phyloP scores from a whole-genome alignment of 2,888 invertebrate genomes.

The Drosophila greeni region DNA sequence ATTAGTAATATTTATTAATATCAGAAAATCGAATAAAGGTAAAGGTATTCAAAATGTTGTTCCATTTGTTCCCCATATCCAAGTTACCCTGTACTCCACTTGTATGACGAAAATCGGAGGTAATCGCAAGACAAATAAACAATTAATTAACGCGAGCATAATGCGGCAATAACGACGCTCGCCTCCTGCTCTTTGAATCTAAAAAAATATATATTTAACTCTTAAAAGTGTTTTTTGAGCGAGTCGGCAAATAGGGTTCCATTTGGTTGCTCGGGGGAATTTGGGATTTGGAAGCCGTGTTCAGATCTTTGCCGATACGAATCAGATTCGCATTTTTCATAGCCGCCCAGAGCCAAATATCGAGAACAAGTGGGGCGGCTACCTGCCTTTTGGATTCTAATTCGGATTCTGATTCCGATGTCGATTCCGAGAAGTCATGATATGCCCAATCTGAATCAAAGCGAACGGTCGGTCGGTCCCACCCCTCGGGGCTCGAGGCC shows the following conservation, averaged over 20 bases:
- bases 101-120: constrained; percentile 32
- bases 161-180: constrained; percentile 25
- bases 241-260: constrained; percentile 20
- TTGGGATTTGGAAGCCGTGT: constrained; percentile 37
- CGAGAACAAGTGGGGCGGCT: constrained; percentile 51
- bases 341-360: constrained; percentile 11
- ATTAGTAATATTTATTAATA: no score
- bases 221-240: constrained; percentile 13
- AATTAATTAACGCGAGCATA: constrained; percentile 67
- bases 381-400: constrained; percentile 60
- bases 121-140: constrained; percentile 66
- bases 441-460: constrained; percentile 41
- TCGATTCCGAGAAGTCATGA: constrained; percentile 62
- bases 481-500: constrained; percentile 27
- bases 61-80: constrained; percentile 7
- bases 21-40: background rate
- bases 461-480: constrained; percentile 6
- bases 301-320: constrained; percentile 69
- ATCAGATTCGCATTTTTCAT: constrained; percentile 49
- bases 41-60: no score
- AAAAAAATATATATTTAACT: constrained; percentile 10
- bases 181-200: constrained; percentile 21
- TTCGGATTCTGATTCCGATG: constrained; percentile 29
- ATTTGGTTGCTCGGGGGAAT: constrained; percentile 24
- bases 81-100: constrained; percentile 14